phyloP scores from a whole-genome alignment of 2,797 vertebrate species.

The Paguma larvata region DNA sequence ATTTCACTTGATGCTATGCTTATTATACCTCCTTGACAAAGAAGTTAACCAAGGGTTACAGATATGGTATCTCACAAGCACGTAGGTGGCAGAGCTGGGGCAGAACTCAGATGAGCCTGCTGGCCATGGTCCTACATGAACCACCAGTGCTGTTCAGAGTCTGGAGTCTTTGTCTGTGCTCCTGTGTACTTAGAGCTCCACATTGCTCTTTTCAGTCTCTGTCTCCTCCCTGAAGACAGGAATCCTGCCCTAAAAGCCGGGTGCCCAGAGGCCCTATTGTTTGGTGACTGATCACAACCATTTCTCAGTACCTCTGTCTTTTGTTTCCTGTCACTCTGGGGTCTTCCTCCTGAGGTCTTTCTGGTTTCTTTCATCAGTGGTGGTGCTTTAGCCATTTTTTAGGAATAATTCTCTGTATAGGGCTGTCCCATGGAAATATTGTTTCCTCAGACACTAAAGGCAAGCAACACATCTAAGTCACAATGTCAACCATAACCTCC shows the following conservation, averaged over 20 bases:
- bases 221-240: not conserved
- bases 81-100: not conserved
- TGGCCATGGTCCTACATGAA: not conserved
- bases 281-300: not conserved
- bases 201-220: not conserved
- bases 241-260: not conserved
- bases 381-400: not conserved
- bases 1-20: not conserved
- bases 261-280: not conserved
- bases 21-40: not conserved
- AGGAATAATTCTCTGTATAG: not conserved
- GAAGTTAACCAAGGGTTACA: not conserved
- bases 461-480: not conserved
- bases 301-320: slow-evolving; percentile 11
- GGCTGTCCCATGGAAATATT: not conserved
- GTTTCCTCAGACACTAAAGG: not conserved
- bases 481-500: not conserved
- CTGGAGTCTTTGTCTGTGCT: not conserved
- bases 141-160: accelerated
- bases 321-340: not conserved
- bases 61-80: not conserved
- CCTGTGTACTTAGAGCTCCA: not conserved
- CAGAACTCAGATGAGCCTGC: not conserved
- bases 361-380: not conserved
- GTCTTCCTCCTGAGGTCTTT: not conserved